phyloP scores from a whole-genome alignment of 2,113 vertebrate genomes.

The Stigmatopora argus region DNA sequence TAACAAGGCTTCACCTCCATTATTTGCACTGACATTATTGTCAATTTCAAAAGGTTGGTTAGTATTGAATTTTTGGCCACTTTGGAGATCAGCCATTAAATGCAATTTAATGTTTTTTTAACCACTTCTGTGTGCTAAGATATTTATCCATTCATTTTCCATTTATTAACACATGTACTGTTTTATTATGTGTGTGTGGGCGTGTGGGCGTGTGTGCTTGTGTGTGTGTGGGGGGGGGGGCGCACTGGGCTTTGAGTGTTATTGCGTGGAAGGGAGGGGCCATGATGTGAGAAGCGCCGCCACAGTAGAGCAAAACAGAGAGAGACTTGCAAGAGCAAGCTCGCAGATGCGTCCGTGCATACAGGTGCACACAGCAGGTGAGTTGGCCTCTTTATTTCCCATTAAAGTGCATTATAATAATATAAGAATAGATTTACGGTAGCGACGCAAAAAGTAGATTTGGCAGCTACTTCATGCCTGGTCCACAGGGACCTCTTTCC shows the following conservation, averaged over 20 bases:
- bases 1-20: too few species aligned
- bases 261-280: not conserved
- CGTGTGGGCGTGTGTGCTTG: not conserved
- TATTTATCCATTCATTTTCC: too few species aligned
- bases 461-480: not conserved
- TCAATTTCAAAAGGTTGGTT: too few species aligned
- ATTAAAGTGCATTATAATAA: not conserved
- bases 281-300: not conserved
- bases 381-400: not conserved
- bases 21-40: too few species aligned
- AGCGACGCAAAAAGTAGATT: not conserved
- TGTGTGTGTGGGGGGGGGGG: not conserved
- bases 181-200: too few species aligned
- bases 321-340: not conserved
- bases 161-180: too few species aligned
- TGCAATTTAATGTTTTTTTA: too few species aligned
- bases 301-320: not conserved
- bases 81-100: too few species aligned
- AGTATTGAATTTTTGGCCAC: too few species aligned
- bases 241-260: not conserved
- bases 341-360: not conserved
- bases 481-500: not conserved
- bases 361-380: slow-evolving; percentile 3
- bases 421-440: too few species aligned
- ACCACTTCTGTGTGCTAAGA: too few species aligned